Base-by-base conservation (phyloP, 2,888 invertebrate species). In the Osmoderma eremita region DNA sequence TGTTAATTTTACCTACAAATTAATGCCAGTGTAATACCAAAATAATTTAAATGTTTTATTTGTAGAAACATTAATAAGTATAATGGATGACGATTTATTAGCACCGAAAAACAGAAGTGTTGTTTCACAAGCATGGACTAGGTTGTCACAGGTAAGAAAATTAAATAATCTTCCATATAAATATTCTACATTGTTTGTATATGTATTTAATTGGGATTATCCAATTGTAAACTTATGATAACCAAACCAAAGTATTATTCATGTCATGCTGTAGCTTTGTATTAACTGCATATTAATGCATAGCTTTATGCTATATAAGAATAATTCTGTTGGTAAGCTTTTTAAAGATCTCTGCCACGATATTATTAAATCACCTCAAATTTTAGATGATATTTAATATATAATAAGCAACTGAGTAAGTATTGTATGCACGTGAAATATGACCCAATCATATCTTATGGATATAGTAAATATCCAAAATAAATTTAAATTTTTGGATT, bases 61-160 rank as follows among this genome's bases (percentile, higher is more conserved):
- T 63, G 10, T 54, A 67, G 54, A 48, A 30, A 49, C 24, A 50
- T 38, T 63, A 63, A 36, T 39, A n/a, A 42, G 6, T 48, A 89
- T 87, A 87, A 90, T 90, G 85, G 89, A 89, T 83, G 90, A 89
- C 80, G 90, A 90, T 86, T 84, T 89, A 80, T 82, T 85, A 72
- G 82, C 85, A 78, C 85, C 88, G 78, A 80, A 81, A 74, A 87
- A 86, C 80, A 87, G 85, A 83, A 87, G 88, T 80, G 84, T 88
- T 74, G 79, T 90, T 76, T 87, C 88, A 72, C 90, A 90, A 84
- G 86, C 87, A 71, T 87, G 88, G 86, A 87, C 86, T 62, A 86
- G 89, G 80, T 79, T 90, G 80, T 88, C 88, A 76, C 90, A 91
- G 88, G 90, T 88, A 82, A 68, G 54, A n/a, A n/a, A 39, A 1